Evolutionary conservation across 2,888 invertebrate genomes (phyloP).

Genomic region (Synergus gifuensis): DNA sequence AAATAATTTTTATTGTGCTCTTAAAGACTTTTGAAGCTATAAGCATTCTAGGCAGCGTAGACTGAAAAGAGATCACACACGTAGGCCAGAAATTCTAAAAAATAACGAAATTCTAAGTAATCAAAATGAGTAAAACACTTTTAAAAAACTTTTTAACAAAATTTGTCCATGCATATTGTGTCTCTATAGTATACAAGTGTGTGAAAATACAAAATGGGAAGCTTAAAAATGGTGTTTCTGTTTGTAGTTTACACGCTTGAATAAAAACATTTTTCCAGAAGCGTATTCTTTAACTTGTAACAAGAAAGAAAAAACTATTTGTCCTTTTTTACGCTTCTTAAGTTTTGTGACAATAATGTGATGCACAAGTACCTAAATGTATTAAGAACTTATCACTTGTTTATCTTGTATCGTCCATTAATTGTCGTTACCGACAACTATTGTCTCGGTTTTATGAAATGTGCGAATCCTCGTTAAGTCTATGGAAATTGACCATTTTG

Average conservation of each 20-base stretch:
- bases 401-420: no score
- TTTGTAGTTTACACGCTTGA: neutral
- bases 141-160: neutral
- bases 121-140: no score
- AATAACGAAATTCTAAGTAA: no score
- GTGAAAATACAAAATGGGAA: no score
- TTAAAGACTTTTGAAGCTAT: neutral
- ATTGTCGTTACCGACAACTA: neutral
- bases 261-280: neutral
- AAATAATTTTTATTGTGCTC: neutral
- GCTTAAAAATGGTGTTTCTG: neutral
- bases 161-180: neutral
- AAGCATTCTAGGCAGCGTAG: neutral
- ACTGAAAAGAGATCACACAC: neutral
- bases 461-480: neutral
- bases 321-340: neutral
- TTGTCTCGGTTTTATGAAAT: neutral
- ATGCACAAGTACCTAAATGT: no score
- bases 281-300: neutral
- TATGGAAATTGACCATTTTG: neutral
- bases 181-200: no score
- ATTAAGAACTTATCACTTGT: no score
- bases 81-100: neutral
- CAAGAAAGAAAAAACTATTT: neutral
- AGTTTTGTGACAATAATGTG: neutral